Evolutionary conservation across 2,888 invertebrate species (phyloP).

Genomic region (Stenodera caucasica): DNA sequence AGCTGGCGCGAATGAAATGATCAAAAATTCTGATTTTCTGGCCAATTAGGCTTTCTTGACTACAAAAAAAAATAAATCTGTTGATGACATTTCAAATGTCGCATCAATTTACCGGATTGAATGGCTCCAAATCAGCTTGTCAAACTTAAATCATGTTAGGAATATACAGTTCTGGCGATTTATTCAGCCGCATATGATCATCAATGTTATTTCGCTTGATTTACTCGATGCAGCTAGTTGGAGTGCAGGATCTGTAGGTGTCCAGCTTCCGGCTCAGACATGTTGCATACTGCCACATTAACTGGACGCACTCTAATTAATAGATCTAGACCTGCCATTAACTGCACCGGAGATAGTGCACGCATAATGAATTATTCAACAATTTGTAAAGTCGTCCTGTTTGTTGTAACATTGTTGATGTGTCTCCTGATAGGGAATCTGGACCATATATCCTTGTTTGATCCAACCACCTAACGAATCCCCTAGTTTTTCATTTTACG

Average conservation of each 20-base stretch:
- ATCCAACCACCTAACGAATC: constrained; percentile 17
- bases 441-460: constrained; percentile 33
- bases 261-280: constrained; percentile 41
- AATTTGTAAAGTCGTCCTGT: constrained; percentile 24
- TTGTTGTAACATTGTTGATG: constrained; percentile 29
- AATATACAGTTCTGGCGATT: no score
- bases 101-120: background rate
- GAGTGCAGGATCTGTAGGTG: no score
- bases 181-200: no score
- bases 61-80: background rate
- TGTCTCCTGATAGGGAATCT: constrained; percentile 29
- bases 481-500: constrained; percentile 25
- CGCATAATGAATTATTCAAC: constrained; percentile 45
- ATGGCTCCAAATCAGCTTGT: background rate
- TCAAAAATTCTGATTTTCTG: no score
- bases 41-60: no score
- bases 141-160: background rate
- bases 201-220: no score
- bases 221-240: no score
- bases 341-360: constrained; percentile 44
- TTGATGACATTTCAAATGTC: background rate
- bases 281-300: constrained; percentile 44
- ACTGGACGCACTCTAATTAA: constrained; percentile 45
- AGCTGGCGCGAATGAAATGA: no score
- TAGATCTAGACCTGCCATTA: constrained; percentile 44